A percentile compares a stretch with the other conserved stretches of the same genome.
phyloP scores from a whole-genome alignment of 1,140 invertebrate genomes.

The Battus philenor region DNA sequence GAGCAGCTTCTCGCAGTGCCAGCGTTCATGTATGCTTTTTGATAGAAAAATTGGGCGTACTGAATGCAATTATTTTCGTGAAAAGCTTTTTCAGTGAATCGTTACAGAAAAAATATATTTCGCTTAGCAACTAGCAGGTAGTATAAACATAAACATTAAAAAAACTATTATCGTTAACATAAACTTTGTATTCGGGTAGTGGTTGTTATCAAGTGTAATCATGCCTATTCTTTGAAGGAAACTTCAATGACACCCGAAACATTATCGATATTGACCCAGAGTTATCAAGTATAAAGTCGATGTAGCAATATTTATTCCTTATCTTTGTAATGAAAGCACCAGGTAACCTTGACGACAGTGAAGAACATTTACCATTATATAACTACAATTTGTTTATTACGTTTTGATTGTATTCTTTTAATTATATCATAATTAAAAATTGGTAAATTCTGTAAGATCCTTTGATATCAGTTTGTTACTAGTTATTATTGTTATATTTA shows the following conservation, averaged over 20 bases:
- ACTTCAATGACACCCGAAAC: constrained; percentile 12
- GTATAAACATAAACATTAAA: not conserved
- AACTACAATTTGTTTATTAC: not conserved
- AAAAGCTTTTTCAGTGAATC: not conserved
- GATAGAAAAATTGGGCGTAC: constrained; percentile 32
- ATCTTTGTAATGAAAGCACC: not conserved
- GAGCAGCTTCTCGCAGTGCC: constrained; percentile 44
- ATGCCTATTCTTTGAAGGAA: not conserved
- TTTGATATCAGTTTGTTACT: no score
- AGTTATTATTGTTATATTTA: no score
- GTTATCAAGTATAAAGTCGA: constrained; percentile 1
- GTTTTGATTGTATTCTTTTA: no score
- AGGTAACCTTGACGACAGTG: not conserved
- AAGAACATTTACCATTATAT: not conserved
- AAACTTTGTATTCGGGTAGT: no score
- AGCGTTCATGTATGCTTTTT: constrained; percentile 53
- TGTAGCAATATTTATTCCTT: constrained; percentile 1
- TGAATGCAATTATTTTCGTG: constrained; percentile 6
- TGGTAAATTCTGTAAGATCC: no score
- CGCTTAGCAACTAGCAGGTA: constrained; percentile 1
- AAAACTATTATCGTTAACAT: not conserved
- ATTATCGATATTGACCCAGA: constrained; percentile 4
- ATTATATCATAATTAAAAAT: no score
- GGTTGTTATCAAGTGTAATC: no score
- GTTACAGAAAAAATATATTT: not conserved